Percentiles rank a stretch among this genome's conserved stretches.
Conservation (phyloP, 2,797 vertebrate species). For the Galaxias olidus region DNA sequence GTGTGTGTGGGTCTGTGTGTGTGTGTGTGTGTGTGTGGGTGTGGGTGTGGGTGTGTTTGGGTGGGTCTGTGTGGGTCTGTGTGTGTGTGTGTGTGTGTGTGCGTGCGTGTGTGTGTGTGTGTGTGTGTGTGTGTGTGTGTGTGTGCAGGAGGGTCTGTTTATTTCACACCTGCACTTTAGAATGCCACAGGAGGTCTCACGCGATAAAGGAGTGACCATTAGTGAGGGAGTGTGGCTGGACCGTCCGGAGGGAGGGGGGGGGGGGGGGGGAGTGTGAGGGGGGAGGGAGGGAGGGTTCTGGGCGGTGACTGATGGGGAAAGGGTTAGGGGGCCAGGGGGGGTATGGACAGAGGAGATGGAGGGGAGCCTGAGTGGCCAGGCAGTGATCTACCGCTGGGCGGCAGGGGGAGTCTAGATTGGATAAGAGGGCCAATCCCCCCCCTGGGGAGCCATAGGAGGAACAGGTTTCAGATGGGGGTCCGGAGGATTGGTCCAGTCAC, state of each 20-base stretch:
- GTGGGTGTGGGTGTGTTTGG: slow-evolving; percentile 1
- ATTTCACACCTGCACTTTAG: background rate
- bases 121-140: slow-evolving; percentile 24
- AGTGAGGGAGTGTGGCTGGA: background rate
- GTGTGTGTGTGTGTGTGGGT: background rate
- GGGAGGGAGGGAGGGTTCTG: background rate
- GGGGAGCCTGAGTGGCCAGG: background rate
- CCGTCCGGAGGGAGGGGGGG: background rate
- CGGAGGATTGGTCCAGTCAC: too few relatives aligned
- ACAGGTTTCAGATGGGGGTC: too few relatives aligned
- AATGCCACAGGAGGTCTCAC: background rate
- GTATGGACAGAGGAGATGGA: background rate
- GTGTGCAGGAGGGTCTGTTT: background rate
- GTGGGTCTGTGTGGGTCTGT: slow-evolving; percentile 9
- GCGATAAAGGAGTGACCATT: background rate
- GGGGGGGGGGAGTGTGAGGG: background rate
- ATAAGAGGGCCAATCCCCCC: too few relatives aligned
- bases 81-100: slow-evolving; percentile 24
- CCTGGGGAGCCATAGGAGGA: too few relatives aligned
- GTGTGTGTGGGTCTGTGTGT: background rate
- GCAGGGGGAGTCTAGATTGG: too few relatives aligned
- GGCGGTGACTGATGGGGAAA: background rate
- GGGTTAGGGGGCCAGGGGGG: too few relatives aligned
- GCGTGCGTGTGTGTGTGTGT: background rate
- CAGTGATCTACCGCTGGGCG: background rate